These are phyloP conservation scores for Carterocephalus palaemon DNA, from an alignment of 2,888 invertebrate species.

Conservation along the genomic window DNA sequence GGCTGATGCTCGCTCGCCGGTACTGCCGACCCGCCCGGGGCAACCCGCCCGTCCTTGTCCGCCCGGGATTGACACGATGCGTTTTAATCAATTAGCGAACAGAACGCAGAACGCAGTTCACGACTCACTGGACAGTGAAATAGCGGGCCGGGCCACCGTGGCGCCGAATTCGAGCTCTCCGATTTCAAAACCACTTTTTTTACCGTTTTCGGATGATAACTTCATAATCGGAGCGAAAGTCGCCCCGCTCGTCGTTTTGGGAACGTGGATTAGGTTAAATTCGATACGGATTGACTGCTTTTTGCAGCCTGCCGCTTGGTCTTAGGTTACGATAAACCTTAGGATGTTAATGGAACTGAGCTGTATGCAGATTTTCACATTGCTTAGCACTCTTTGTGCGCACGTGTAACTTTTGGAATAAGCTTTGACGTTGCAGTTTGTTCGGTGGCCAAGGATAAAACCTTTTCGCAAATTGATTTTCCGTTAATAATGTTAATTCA, in stretches of 20 bases:
- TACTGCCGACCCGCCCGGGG: slow-evolving; percentile 34
- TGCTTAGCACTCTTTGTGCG: too few relatives aligned
- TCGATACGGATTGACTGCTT: slow-evolving; percentile 34
- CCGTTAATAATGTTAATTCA: too few relatives aligned
- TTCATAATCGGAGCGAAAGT: slow-evolving; percentile 58
- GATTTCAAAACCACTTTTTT: slow-evolving; percentile 58
- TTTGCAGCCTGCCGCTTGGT: slow-evolving; percentile 8
- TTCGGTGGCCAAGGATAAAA: too few relatives aligned
- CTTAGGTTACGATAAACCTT: slow-evolving; percentile 7
- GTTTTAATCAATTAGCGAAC: slow-evolving; percentile 76
- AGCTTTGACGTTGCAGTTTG: too few relatives aligned
- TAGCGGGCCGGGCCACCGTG: slow-evolving; percentile 62
- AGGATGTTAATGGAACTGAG: slow-evolving; percentile 1
- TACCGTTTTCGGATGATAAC: slow-evolving; percentile 43
- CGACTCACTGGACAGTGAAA: slow-evolving; percentile 73
- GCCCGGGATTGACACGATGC: slow-evolving; percentile 66
- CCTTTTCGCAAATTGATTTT: too few relatives aligned
- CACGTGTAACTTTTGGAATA: too few relatives aligned
- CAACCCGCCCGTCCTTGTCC: slow-evolving; percentile 45
- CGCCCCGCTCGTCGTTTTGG: slow-evolving; percentile 33
- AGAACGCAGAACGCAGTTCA: slow-evolving; percentile 56
- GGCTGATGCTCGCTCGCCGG: slow-evolving; percentile 34
- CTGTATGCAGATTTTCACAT: neutral
- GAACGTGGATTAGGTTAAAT: slow-evolving; percentile 38
- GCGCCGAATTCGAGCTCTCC: slow-evolving; percentile 58